phyloP scores from a whole-genome alignment of 2,113 vertebrate genomes.

The Bucco capensis region DNA sequence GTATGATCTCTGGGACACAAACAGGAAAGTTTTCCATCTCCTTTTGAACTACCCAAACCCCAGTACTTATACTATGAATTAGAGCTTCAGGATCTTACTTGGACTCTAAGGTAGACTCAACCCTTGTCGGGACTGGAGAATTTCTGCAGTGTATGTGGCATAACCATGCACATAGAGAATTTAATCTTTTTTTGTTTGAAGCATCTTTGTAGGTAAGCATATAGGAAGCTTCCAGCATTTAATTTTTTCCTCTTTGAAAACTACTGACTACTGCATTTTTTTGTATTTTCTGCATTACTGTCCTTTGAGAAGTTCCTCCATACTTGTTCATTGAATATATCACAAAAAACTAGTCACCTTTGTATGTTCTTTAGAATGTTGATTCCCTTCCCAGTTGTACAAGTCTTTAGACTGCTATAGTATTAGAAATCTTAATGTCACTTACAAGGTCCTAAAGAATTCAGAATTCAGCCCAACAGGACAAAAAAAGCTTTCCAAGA shows the following conservation, averaged over 20 bases:
- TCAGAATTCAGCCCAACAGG: background rate
- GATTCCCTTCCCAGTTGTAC: background rate
- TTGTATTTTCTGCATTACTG: background rate
- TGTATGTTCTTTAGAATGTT: background rate
- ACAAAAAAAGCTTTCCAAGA: background rate
- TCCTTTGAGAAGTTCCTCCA: background rate
- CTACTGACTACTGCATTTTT: background rate
- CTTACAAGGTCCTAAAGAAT: background rate
- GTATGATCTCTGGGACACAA: background rate
- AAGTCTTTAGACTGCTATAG: background rate
- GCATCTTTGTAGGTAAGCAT: background rate
- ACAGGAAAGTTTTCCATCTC: background rate
- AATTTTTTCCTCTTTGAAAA: background rate
- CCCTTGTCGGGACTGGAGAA: background rate
- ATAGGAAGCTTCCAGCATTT: background rate
- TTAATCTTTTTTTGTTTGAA: background rate
- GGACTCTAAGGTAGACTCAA: background rate
- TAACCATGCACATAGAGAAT: background rate
- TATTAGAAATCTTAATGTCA: background rate
- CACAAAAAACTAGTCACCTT: background rate
- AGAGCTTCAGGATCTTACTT: background rate
- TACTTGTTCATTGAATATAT: background rate
- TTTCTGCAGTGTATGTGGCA: background rate
- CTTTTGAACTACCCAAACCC: background rate
- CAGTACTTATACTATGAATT: background rate